A percentile compares a stretch with the other conserved stretches of the same genome.
phyloP scores from a whole-genome alignment of 2,888 invertebrate species.

The Xestia rhomboidea region DNA sequence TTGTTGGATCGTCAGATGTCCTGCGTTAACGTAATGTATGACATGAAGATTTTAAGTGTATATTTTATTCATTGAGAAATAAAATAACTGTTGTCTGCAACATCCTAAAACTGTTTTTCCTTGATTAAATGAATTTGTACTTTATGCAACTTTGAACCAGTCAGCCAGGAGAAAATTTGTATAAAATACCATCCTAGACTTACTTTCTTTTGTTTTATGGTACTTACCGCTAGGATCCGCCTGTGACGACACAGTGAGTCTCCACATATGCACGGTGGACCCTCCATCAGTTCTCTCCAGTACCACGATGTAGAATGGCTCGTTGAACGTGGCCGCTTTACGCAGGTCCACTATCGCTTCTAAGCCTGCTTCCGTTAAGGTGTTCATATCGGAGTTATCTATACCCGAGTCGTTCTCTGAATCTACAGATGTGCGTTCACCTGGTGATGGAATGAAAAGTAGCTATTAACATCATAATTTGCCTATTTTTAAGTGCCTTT shows the following conservation, averaged over 20 bases:
- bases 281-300: conserved; percentile 96
- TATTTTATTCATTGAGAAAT: not conserved
- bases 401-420: conserved; percentile 79
- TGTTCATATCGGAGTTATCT: conserved; percentile 81
- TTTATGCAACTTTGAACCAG: not conserved
- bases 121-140: not conserved
- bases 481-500: not conserved
- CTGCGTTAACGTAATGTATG: not conserved
- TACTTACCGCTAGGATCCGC: conserved; percentile 81
- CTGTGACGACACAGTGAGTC: conserved; percentile 96
- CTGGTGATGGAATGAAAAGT: conserved; percentile 62
- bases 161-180: not conserved
- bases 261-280: conserved; percentile 98
- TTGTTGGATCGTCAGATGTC: too few species aligned
- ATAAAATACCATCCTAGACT: not conserved
- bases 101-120: not conserved
- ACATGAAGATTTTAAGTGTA: not conserved
- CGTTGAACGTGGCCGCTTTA: conserved; percentile 96
- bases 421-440: conserved; percentile 82
- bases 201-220: not conserved
- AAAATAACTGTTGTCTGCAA: not conserved
- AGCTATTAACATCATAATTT: not conserved
- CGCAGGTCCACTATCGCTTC: conserved; percentile 97
- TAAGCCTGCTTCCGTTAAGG: conserved; percentile 92
- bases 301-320: conserved; percentile 98